Base-by-base conservation (phyloP, 2,113 vertebrate species). In the Callocephalon fimbriatum region DNA sequence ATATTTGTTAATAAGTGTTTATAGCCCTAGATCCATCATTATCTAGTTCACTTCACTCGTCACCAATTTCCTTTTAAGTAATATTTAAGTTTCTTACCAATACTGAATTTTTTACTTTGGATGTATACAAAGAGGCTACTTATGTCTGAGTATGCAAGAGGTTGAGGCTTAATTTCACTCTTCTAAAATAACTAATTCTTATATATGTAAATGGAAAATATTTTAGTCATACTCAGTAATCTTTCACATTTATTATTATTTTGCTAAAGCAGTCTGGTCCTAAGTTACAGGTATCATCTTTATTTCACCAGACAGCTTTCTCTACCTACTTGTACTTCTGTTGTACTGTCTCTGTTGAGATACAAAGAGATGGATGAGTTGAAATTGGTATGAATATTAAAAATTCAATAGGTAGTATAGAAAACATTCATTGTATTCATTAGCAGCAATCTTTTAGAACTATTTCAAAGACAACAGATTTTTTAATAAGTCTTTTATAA, bases 381-480 rank as follows among this genome's bases (percentile, higher is more conserved):
- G 70, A 85, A 96, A 94, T 97, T 78, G 65, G 73, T 97, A 96
- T 85, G 88, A 97, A 93, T 90, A 97, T 97, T 96, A 97, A 97
- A 98, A 97, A 96, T 98, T 97, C 94, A 98, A 95, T 94, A 94
- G 85, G 71, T 75, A 68, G 56, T 76, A 78, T 90, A 70, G 72
- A 79, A 95, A 92, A 89, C 63, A 74, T 87, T 75, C 86, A 92
- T 96, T 94, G 67, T 96, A 86, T 97, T 95, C 92, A 83, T 97
- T 96, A 93, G 70, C 86, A 95, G 66, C 91, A 76, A 42, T 90
- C 56, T 88, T 95, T 93, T 91, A 78, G 77, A 80, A 37, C 35
- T 37, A 15, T 37, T 61, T 61, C 23, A 6, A 37, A 37, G 58
- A 26, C 14, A 61, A 17, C 22, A 26, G 58, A 37, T 80, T 68